Evolutionary conservation across 2,797 vertebrate species (phyloP).

Genomic region (Darevskia mixta): DNA sequence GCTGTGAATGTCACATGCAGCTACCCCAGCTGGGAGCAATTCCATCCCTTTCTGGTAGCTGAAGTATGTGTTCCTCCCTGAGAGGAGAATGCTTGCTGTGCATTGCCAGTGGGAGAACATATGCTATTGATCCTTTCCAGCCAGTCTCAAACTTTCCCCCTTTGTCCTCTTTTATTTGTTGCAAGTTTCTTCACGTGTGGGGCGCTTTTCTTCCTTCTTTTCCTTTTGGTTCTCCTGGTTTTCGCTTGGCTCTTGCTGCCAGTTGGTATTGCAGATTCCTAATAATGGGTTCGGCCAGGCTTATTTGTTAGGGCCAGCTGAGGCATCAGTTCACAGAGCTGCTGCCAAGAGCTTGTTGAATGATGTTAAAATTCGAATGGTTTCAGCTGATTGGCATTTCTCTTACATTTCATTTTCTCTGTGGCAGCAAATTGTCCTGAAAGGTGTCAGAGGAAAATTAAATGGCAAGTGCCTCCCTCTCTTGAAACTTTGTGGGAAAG

Average conservation of each 20-base stretch:
- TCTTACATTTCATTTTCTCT: constrained; percentile 49
- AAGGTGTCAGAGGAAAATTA: constrained; percentile 25
- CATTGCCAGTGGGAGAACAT: constrained; percentile 8
- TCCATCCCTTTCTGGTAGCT: constrained; percentile 55
- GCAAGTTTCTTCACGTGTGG: background rate
- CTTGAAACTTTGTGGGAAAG: background rate
- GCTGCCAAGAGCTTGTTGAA: background rate
- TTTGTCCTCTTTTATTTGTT: background rate
- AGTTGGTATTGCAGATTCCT: constrained; percentile 14
- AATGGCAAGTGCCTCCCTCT: constrained; percentile 30
- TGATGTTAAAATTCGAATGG: constrained; percentile 1
- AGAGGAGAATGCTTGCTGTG: constrained; percentile 48
- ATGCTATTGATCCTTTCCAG: constrained; percentile 28
- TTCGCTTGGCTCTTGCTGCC: background rate
- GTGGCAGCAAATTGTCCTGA: constrained; percentile 8
- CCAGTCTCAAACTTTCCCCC: constrained; percentile 3
- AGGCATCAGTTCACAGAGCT: background rate
- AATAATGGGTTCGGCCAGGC: background rate
- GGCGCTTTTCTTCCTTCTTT: background rate
- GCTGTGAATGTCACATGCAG: constrained; percentile 61
- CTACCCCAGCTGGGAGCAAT: constrained; percentile 53
- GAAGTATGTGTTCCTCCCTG: constrained; percentile 42
- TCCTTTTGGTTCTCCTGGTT: constrained; percentile 19
- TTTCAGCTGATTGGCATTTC: constrained; percentile 52
- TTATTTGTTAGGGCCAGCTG: background rate